Evolutionary conservation across 2,797 vertebrate species (phyloP).

Genomic region (Pachyuromys duprasi): DNA sequence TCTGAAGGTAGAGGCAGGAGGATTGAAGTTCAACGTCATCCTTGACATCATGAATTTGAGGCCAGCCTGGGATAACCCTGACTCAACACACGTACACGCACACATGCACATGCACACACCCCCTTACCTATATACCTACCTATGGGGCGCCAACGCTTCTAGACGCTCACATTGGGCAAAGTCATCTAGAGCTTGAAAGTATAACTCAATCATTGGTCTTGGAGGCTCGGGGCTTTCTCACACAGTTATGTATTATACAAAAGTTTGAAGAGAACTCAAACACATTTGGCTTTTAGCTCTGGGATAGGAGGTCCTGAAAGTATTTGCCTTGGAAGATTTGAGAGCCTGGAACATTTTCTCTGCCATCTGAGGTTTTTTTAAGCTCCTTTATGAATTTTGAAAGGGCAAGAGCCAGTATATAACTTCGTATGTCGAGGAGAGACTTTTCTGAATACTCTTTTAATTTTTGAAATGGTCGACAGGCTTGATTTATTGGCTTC

Average conservation of each 20-base stretch:
- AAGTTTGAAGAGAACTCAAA: constrained; percentile 10
- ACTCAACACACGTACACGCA: neutral
- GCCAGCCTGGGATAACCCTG: neutral
- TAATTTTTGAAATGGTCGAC: neutral
- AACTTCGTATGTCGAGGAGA: accelerated
- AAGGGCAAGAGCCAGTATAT: neutral
- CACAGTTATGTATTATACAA: neutral
- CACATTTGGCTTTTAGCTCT: constrained; percentile 7
- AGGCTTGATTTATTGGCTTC: constrained; percentile 19
- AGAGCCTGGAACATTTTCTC: neutral
- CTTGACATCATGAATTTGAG: neutral
- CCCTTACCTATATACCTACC: too few species aligned
- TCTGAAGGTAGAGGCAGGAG: neutral
- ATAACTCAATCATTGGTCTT: neutral
- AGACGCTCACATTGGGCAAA: constrained; percentile 35
- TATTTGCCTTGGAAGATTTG: neutral
- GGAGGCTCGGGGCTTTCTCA: neutral
- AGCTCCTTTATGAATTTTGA: neutral
- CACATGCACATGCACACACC: neutral
- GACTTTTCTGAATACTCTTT: neutral
- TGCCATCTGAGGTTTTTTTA: neutral
- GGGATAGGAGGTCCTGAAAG: neutral
- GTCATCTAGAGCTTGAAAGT: constrained; percentile 13
- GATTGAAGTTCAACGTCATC: neutral
- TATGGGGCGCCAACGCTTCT: neutral